Base-by-base conservation (phyloP, 2,888 invertebrate species). In the Epicampocera succincta region DNA sequence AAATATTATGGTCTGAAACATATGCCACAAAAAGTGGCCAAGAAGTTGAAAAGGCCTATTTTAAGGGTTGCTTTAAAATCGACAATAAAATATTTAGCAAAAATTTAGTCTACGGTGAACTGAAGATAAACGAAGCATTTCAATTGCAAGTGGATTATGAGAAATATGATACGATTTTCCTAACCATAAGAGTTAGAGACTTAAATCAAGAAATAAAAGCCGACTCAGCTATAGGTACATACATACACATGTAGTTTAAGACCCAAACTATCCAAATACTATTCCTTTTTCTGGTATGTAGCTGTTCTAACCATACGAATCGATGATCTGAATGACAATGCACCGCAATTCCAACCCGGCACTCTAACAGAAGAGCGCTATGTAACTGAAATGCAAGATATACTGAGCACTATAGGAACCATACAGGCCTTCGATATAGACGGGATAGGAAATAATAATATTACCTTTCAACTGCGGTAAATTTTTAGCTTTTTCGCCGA, bases 291-390 rank as follows among this genome's bases (percentile, higher is more conserved):
- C 5, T 25, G n/a, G n/a, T n/a, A n/a, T n/a, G 25, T 25, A 94
- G 94, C 92, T 3, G 91, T 92, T 5, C 90, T 94, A 81, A 92
- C 93, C 0, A 91, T 95, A 21, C 92, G 92, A 1, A 93, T 95
- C 79, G 89, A 91, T 13, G 94, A 95, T 87, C 91, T 93, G 86
- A 94, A 94, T 86, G 94, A 95, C 89, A 94, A 94, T 87, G 78
- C 90, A 1, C 95, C 95, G 2, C 83, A 90, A 60, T 94, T 94
- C 91, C 88, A 89, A 0, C 83, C 86, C 0, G 91, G 91, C 0
- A 91, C 92, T 2, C 86, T 93, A 56, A 85, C 85, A 1, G 91
- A 92, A 3, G 79, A 85, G n/a, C 88, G 91, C 75, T 86, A 85
- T 65, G 93, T 94, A 3, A 89, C 92, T 1, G 94, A 95, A 89